Conservation (phyloP, 2,888 invertebrate species). For the Mythimna vitellina region DNA sequence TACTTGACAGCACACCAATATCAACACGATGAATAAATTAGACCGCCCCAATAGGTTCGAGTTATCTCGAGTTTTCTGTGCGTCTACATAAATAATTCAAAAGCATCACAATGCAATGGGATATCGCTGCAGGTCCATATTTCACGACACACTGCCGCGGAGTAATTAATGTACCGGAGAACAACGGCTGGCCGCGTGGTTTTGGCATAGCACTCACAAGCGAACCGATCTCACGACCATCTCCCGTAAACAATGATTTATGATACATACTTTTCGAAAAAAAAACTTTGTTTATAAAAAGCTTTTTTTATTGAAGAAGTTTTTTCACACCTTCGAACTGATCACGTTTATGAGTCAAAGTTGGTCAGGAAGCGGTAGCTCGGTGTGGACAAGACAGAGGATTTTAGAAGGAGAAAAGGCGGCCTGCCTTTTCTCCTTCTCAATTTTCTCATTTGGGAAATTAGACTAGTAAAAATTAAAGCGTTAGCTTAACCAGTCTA, state of each 20-base stretch:
- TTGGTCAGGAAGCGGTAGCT: no score
- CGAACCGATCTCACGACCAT: constrained; percentile 64
- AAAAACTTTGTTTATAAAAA: not conserved
- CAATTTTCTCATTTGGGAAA: no score
- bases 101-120: constrained; percentile 79
- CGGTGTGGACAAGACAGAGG: no score
- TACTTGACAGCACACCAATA: not conserved
- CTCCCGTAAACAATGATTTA: constrained; percentile 77
- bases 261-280: constrained; percentile 51
- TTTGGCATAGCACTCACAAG: constrained; percentile 68
- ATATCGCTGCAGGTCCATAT: constrained; percentile 85
- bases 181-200: constrained; percentile 71
- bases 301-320: no score
- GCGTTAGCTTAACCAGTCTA: no score
- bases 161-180: constrained; percentile 81
- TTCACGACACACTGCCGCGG: constrained; percentile 79
- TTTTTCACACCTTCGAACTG: no score
- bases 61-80: constrained; percentile 48
- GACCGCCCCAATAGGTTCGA: constrained; percentile 17
- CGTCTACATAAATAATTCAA: constrained; percentile 81
- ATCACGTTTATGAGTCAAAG: no score
- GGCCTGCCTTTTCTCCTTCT: no score
- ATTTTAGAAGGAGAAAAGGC: no score
- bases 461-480: no score
- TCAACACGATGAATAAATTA: constrained; percentile 17